Evolutionary conservation across 2,113 vertebrate species (phyloP), one percentile per base, ranked within the genome.

Genomic region (Callorhinus ursinus): DNA sequence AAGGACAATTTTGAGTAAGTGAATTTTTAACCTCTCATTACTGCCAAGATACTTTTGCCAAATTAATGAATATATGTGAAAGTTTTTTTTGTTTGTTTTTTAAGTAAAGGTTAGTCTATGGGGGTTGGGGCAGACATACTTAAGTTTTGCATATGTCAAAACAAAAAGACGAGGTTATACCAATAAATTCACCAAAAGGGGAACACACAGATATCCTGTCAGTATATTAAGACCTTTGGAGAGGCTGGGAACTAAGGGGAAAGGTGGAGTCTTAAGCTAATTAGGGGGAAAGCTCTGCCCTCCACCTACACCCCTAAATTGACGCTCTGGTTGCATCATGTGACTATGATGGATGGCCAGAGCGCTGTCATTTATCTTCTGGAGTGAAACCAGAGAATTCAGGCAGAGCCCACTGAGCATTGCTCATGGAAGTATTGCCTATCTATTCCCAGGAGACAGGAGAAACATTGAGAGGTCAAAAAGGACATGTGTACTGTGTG

Each of bases 341-440:
- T 63, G 88, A 91, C 71, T 63, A 3, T 94, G 96, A 97, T 24
- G 42, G 59, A 96, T 90, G 53, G 71, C 65, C 53, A 55, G 24
- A 42, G 71, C 31, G 2, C 51, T 33, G 94, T 24, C 74, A 28
- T 97, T 96, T 96, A 91, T 97, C 93, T 96, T 90, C 53, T 39
- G 69, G 28, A 95, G 71, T 90, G 81, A 96, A 97, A 96, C 26
- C 28, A 51, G 92, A 97, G 93, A 94, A 79, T 39, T 65, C 77
- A 94, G 65, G 74, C 87, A 59, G 42, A 84, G 33, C 28, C 83
- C 49, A 24, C n/a, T 15, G 72, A 90, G 82, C 36, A n/a, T 0
- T 36, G 4, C 42, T 83, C 69, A 11, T 13, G 22, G 36, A 72
- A 51, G 5, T 59, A 39, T 24, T 57, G 0, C 65, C 88, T 46